phyloP scores from a whole-genome alignment of 92 coral and sea anemone genomes.

The Actinostola sp. region DNA sequence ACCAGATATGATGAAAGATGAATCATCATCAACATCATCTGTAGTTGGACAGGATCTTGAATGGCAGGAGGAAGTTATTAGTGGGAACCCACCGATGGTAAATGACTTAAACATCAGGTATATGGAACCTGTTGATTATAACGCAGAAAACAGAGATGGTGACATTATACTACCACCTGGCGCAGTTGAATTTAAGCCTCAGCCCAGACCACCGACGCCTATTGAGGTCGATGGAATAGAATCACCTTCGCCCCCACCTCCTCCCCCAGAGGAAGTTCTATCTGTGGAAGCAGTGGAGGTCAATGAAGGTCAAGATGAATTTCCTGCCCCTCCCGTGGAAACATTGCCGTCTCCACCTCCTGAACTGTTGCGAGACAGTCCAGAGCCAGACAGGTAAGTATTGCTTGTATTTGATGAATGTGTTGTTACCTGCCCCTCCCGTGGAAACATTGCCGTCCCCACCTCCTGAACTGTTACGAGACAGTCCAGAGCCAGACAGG shows the following conservation, averaged over 20 bases:
- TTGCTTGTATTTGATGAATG: neutral
- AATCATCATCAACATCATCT: conserved; percentile 72
- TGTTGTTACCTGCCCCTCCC: conserved; percentile 77
- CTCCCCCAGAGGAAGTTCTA: conserved; percentile 65
- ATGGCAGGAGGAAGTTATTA: conserved; percentile 75
- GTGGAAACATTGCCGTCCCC: conserved; percentile 86
- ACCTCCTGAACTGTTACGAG: conserved; percentile 82
- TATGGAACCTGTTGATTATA: conserved; percentile 18
- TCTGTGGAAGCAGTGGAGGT: conserved; percentile 46
- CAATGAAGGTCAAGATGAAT: conserved; percentile 70
- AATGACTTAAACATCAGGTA: conserved; percentile 17
- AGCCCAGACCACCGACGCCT: conserved; percentile 86
- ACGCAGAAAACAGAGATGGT: conserved; percentile 20
- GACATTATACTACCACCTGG: conserved; percentile 75
- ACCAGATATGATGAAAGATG: conserved; percentile 88
- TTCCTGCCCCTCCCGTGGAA: conserved; percentile 87
- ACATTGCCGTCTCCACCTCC: conserved; percentile 92
- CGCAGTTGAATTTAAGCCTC: conserved; percentile 70
- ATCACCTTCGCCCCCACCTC: conserved; percentile 81
- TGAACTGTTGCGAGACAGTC: conserved; percentile 67
- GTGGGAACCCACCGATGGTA: conserved; percentile 22
- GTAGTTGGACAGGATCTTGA: conserved; percentile 65
- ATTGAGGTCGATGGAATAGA: conserved; percentile 81
- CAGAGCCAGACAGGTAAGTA: conserved; percentile 46
- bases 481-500: conserved; percentile 55